These are phyloP conservation scores for Artibeus jamaicensis DNA, from an alignment of 2,797 vertebrate species.

Conservation along the genomic window DNA sequence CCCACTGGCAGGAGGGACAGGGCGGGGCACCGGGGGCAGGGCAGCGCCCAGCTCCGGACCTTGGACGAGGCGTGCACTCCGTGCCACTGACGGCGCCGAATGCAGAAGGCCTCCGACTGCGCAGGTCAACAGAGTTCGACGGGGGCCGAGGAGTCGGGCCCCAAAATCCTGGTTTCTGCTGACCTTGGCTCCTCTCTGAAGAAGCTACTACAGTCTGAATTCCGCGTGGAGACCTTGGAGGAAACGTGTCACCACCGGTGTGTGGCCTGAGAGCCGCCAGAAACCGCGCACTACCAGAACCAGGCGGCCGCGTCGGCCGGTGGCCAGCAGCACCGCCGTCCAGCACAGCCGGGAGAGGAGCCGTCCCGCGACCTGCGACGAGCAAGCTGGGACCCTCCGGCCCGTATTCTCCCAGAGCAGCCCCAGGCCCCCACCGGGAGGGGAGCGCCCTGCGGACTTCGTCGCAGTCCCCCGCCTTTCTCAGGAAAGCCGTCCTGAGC, in stretches of 20 bases:
- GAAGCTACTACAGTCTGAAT: background rate
- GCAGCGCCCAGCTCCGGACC: no score
- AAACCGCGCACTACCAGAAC: background rate
- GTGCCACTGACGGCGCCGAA: background rate
- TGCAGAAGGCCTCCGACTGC: background rate
- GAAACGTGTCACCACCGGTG: background rate
- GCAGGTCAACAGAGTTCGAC: no score
- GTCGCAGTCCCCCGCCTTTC: background rate
- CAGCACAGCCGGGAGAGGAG: background rate
- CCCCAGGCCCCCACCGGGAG: background rate
- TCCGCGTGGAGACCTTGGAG: background rate
- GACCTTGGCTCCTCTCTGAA: background rate
- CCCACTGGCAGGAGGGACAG: accelerated
- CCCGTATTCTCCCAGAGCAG: background rate
- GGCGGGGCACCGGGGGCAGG: background rate
- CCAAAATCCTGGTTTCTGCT: background rate
- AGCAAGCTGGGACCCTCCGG: background rate
- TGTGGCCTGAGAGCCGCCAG: background rate
- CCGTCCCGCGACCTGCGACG: background rate
- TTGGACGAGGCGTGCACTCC: no score
- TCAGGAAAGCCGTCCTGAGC: background rate
- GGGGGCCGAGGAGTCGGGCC: background rate
- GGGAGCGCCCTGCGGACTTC: background rate
- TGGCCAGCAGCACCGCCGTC: background rate
- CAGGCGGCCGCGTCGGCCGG: background rate